phyloP scores from a whole-genome alignment of 2,113 vertebrate genomes.

The Misgurnus anguillicaudatus region DNA sequence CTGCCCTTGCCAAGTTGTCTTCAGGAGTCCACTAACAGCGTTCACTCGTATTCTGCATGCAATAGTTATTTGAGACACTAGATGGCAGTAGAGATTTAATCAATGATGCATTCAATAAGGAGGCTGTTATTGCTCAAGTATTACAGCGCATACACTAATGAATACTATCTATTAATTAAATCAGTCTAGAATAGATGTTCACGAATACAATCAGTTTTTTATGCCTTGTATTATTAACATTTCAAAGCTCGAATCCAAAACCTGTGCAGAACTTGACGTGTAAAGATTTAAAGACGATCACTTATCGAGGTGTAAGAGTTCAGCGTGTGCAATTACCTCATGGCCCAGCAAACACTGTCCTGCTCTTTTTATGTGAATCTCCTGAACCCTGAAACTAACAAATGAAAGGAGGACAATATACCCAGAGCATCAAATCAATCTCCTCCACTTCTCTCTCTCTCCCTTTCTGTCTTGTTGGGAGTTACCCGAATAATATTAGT shows the following conservation, averaged over 20 bases:
- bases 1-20: no score
- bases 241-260: constrained; percentile 8
- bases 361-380: constrained; percentile 92
- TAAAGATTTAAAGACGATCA: constrained; percentile 28
- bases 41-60: no score
- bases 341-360: constrained; percentile 60
- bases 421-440: constrained; percentile 81
- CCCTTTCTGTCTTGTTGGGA: background rate
- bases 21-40: no score
- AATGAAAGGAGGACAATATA: constrained; percentile 86
- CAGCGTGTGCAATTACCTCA: constrained; percentile 76
- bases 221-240: constrained; percentile 2
- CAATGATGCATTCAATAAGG: background rate
- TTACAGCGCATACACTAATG: background rate
- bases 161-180: constrained; percentile 21
- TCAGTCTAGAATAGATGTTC: background rate
- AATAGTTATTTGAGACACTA: background rate
- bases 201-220: background rate
- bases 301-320: constrained; percentile 80
- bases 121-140: background rate
- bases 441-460: background rate
- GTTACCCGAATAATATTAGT: constrained; percentile 20
- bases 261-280: background rate
- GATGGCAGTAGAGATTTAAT: constrained; percentile 11
- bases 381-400: constrained; percentile 88